A percentile compares a stretch with the other conserved stretches of the same genome.
These are phyloP conservation scores for Ypsolopha scabrella DNA, from an alignment of 2,888 invertebrate species.

Conservation along the genomic window DNA sequence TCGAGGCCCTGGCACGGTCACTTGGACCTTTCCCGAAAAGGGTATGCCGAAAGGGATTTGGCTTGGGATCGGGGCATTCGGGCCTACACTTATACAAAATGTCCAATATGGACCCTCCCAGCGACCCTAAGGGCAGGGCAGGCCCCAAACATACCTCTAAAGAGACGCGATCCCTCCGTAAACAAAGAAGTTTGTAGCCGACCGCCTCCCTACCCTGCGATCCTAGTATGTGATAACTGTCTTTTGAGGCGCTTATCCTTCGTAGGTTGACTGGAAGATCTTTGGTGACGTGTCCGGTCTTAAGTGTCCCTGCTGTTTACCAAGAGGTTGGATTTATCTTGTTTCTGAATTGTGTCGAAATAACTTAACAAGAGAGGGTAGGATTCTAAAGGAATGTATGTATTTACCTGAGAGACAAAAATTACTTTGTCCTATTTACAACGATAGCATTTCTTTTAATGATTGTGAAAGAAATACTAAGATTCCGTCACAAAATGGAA, in stretches of 20 bases:
- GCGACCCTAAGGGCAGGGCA: slow-evolving; percentile 30
- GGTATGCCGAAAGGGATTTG: slow-evolving; percentile 67
- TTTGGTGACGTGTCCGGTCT: no score
- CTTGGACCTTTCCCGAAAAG: slow-evolving; percentile 52
- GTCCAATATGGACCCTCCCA: slow-evolving; percentile 58
- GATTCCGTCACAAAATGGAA: no score
- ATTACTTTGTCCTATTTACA: no score
- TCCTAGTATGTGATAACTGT: slow-evolving; percentile 24
- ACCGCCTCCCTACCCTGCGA: slow-evolving; percentile 28
- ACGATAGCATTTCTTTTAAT: no score
- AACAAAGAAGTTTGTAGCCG: slow-evolving; percentile 62
- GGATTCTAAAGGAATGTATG: no score
- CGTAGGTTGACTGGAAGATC: background rate
- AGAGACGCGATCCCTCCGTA: slow-evolving; percentile 30
- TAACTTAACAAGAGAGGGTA: no score
- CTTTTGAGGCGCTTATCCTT: slow-evolving; percentile 4
- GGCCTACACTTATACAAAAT: slow-evolving; percentile 69
- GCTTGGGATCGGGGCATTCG: slow-evolving; percentile 50
- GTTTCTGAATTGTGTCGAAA: no score
- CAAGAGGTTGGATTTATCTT: no score
- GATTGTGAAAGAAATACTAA: no score
- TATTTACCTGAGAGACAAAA: no score
- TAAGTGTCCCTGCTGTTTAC: no score
- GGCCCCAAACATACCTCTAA: slow-evolving; percentile 47
- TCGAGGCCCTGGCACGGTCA: slow-evolving; percentile 59